Percentiles rank a stretch among this genome's conserved stretches.
phyloP scores from a whole-genome alignment of 2,888 invertebrate species.

The Beris morrisii region DNA sequence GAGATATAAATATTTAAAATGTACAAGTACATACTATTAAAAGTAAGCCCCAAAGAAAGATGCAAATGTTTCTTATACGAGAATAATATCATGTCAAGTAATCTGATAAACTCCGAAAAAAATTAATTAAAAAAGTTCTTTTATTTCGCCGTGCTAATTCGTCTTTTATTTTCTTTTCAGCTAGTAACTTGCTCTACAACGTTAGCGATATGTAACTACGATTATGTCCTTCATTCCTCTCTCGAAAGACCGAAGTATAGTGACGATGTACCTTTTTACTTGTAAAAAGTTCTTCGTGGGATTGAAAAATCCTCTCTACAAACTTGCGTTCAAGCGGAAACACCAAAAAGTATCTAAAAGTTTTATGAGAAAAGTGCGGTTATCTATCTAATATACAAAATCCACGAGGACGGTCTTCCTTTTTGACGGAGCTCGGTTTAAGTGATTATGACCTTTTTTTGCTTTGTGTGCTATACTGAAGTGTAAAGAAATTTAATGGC shows the following conservation, averaged over 20 bases:
- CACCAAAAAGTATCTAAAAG: conserved; percentile 26
- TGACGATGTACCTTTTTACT: conserved; percentile 10
- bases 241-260: background rate
- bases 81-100: too few species aligned
- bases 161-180: conserved; percentile 1
- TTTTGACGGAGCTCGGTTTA: background rate
- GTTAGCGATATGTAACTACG: conserved; percentile 14
- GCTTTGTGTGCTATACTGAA: background rate
- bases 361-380: conserved; percentile 34
- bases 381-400: conserved; percentile 29
- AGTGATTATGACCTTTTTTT: conserved; percentile 13
- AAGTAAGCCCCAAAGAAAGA: too few species aligned
- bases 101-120: conserved; percentile 1
- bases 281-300: conserved; percentile 10
- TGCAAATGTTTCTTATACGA: too few species aligned
- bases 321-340: conserved; percentile 31
- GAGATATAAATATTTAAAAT: too few species aligned
- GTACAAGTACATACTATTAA: too few species aligned
- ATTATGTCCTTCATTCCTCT: conserved; percentile 15
- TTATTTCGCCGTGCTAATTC: conserved; percentile 6
- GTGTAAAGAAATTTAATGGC: background rate
- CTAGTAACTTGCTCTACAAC: background rate
- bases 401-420: conserved; percentile 9
- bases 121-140: conserved; percentile 4
- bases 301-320: conserved; percentile 6